These are phyloP conservation scores for Allobates femoralis DNA, from an alignment of 2,797 vertebrate genomes.

Conservation along the genomic window DNA sequence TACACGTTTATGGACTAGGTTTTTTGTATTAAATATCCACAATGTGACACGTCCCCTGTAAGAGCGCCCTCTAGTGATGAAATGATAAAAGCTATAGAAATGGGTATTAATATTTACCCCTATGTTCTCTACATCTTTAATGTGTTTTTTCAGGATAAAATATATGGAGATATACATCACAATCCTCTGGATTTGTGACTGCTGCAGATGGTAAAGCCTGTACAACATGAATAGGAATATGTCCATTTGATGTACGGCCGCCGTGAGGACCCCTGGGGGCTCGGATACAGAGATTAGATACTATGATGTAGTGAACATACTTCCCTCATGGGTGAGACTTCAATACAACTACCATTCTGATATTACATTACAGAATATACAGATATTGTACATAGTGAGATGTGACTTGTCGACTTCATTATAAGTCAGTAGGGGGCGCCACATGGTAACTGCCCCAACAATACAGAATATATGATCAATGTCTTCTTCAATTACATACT, in stretches of 20 bases:
- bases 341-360: neutral
- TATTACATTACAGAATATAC: neutral
- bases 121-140: neutral
- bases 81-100: no score
- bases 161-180: neutral
- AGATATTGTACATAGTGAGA: no score
- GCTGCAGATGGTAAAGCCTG: neutral
- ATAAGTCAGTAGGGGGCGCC: no score
- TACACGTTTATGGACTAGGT: no score
- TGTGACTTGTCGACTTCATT: neutral
- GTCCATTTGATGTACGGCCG: neutral
- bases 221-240: constrained; percentile 17
- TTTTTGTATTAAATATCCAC: no score
- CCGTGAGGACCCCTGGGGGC: neutral
- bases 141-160: no score
- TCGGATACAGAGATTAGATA: neutral
- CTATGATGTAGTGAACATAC: constrained; percentile 10
- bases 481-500: neutral
- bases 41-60: no score
- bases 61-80: no score
- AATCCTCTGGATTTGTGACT: neutral
- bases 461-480: neutral
- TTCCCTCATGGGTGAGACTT: constrained; percentile 3
- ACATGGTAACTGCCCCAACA: neutral
- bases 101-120: no score